Base-by-base conservation (phyloP, 2,797 vertebrate genomes). In the Melanotaenia trifasciata region DNA sequence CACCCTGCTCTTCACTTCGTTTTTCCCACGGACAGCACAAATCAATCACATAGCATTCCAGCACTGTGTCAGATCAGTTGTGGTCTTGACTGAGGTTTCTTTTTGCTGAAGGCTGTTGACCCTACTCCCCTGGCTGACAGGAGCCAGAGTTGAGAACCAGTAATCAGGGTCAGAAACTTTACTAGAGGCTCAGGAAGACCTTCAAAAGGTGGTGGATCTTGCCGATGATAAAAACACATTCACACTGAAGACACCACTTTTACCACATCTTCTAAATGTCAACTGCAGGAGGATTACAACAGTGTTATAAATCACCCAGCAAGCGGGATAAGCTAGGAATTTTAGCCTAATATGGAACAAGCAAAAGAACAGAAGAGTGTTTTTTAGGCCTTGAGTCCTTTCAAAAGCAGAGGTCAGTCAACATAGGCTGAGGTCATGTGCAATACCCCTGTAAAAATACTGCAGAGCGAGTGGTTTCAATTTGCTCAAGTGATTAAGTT, bases 401-500 rank as follows among this genome's bases (percentile, higher is more conserved):
- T 92, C 83, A 92, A 91, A 93, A 85, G 85, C 83, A 89, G 85
- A 90, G 94, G 94, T 93, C 93, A 90, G 86, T 83, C 86, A 58
- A 80, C 67, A 81, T 87, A 80, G 86, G 79, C 91, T 84, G 81
- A 90, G 93, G 93, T 93, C 93, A 91, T 85, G 83, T 86, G 86
- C 89, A 93, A 92, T 79, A 68, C 84, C 85, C 93, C 94, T 95
- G 95, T 96, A 95, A 96, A 96, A 94, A 93, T 90, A 94, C 91
- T 94, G 95, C 93, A 87, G 93, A 94, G 92, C 94, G 93, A 97
- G 94, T 96, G 95, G 95, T 96, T 97, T 95, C 95, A 96, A 96
- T 97, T 98, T 97, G 95, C 95, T 93, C 90, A 94, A 95, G 94
- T 96, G 96, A 97, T 97, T 96, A 96, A 96, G 96, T 96, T 82